Percentiles rank a stretch among this genome's conserved stretches.
Evolutionary conservation across 1,140 invertebrate genomes (phyloP).

Genomic region (Rhopalosiphum maidis): DNA sequence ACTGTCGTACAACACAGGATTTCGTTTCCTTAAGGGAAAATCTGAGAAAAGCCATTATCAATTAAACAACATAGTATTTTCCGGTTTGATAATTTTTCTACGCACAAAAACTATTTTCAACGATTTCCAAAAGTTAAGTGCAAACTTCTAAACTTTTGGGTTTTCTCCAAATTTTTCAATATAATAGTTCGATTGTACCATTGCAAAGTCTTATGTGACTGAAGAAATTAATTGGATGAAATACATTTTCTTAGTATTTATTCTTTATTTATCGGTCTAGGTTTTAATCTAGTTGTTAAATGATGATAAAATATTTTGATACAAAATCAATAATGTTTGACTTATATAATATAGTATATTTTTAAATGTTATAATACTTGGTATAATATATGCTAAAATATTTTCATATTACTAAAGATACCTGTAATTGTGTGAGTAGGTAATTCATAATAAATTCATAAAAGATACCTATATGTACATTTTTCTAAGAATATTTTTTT

Average conservation of each 20-base stretch:
- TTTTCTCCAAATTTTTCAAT: not conserved
- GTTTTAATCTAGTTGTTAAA: not conserved
- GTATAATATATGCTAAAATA: not conserved
- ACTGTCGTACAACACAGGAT: not conserved
- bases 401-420: not conserved
- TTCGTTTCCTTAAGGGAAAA: not conserved
- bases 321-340: not conserved
- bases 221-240: not conserved
- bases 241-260: not conserved
- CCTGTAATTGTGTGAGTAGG: not conserved
- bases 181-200: not conserved
- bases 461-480: not conserved
- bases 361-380: not conserved
- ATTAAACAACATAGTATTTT: conserved; percentile 27
- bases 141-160: conserved; percentile 10
- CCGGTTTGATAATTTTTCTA: not conserved
- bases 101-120: conserved; percentile 24
- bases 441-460: not conserved
- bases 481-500: not conserved
- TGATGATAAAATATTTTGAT: not conserved
- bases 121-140: conserved; percentile 28
- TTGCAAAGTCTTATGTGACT: not conserved
- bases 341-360: not conserved
- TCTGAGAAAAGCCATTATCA: not conserved
- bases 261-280: not conserved